A percentile compares a stretch with the other conserved stretches of the same genome.
These are phyloP conservation scores for Chanos chanos DNA, from an alignment of 2,797 vertebrate species.

Conservation along the genomic window DNA sequence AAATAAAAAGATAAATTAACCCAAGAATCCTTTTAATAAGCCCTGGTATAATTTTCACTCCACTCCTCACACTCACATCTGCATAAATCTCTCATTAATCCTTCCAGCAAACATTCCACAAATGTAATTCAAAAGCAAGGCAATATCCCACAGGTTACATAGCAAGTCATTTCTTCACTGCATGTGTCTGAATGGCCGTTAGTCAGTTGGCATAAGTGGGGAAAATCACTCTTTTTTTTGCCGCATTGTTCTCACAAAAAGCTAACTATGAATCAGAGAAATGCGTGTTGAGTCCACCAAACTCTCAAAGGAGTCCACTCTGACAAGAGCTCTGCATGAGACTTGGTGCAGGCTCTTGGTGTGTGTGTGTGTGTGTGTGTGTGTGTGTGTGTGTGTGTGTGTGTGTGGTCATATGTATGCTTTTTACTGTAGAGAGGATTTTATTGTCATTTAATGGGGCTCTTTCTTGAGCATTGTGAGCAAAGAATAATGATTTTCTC, in stretches of 20 bases:
- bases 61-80: constrained; percentile 39
- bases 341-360: too few species aligned
- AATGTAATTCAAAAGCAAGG: constrained; percentile 51
- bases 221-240: too few species aligned
- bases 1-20: constrained; percentile 53
- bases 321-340: not conserved
- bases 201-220: too few species aligned
- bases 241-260: not conserved
- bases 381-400: too few species aligned
- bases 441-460: too few species aligned
- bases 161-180: too few species aligned
- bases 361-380: too few species aligned
- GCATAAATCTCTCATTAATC: constrained; percentile 57
- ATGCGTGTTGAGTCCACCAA: not conserved
- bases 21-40: constrained; percentile 41
- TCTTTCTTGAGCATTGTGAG: too few species aligned
- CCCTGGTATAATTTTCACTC: constrained; percentile 49
- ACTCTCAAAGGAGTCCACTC: not conserved
- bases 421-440: too few species aligned
- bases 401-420: too few species aligned
- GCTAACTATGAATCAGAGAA: not conserved
- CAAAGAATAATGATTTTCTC: too few species aligned
- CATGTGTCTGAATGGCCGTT: too few species aligned
- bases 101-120: constrained; percentile 60
- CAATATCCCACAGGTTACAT: constrained; percentile 9